Evolutionary conservation across 2,113 vertebrate genomes (phyloP).

Genomic region (Blennius ocellaris): DNA sequence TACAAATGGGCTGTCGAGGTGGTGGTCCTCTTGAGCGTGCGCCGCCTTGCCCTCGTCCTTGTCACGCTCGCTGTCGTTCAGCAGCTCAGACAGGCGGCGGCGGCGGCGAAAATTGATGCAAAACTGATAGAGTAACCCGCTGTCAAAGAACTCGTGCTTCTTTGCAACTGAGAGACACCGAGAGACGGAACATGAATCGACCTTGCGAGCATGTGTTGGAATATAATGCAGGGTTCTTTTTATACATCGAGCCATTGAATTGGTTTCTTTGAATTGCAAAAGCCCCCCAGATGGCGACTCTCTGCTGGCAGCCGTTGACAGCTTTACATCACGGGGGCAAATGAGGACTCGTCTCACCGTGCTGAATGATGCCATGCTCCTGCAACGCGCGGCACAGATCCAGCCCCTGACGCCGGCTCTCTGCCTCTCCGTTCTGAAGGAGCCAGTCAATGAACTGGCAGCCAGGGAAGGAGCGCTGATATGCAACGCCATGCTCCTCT

Average conservation of each 20-base stretch:
- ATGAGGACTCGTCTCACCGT: slow-evolving; percentile 75
- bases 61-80: slow-evolving; percentile 77
- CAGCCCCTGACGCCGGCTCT: slow-evolving; percentile 81
- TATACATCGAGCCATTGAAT: not conserved
- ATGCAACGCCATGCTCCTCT: slow-evolving; percentile 85
- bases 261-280: slow-evolving; percentile 31
- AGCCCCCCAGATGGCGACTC: slow-evolving; percentile 26
- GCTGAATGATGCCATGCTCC: slow-evolving; percentile 90
- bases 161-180: slow-evolving; percentile 71
- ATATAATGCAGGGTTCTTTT: no score
- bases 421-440: slow-evolving; percentile 84
- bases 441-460: slow-evolving; percentile 89
- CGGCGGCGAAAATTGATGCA: slow-evolving; percentile 87
- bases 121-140: slow-evolving; percentile 88
- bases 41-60: slow-evolving; percentile 13
- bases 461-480: slow-evolving; percentile 86
- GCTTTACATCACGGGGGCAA: slow-evolving; percentile 29
- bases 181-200: slow-evolving; percentile 10
- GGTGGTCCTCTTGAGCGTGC: slow-evolving; percentile 72
- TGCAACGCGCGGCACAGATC: slow-evolving; percentile 85
- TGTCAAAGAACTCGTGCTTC: slow-evolving; percentile 87
- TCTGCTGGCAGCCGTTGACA: slow-evolving; percentile 7
- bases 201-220: not conserved
- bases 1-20: slow-evolving; percentile 82
- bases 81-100: slow-evolving; percentile 83